A percentile compares a stretch with the other conserved stretches of the same genome.
phyloP scores from a whole-genome alignment of 1,140 invertebrate species.

The Drosophila virilis region DNA sequence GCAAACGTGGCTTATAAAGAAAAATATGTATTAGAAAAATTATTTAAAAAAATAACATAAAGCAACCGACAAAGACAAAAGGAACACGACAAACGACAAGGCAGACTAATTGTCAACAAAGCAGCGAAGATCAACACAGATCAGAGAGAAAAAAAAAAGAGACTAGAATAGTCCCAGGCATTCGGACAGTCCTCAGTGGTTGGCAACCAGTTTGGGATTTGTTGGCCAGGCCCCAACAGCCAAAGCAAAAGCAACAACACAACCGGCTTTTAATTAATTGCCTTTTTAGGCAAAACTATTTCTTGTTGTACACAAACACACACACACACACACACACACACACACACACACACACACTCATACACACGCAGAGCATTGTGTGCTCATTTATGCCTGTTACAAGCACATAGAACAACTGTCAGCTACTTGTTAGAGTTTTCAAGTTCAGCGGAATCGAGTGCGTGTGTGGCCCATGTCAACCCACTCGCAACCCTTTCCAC shows the following conservation, averaged over 20 bases:
- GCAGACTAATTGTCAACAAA: constrained; percentile 73
- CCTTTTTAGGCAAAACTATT: constrained; percentile 82
- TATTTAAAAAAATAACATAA: constrained; percentile 54
- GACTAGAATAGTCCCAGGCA: constrained; percentile 52
- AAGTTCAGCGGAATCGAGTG: constrained; percentile 72
- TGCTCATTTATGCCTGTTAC: constrained; percentile 44
- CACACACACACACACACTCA: constrained; percentile 16
- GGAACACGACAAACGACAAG: constrained; percentile 29
- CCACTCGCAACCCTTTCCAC: constrained; percentile 12
- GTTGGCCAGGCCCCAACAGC: constrained; percentile 17
- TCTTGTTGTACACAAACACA: constrained; percentile 57
- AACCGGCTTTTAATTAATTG: constrained; percentile 83
- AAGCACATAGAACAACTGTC: constrained; percentile 48
- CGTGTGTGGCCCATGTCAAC: constrained; percentile 56
- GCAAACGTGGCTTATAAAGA: constrained; percentile 26
- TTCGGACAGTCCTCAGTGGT: constrained; percentile 22
- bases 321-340: constrained; percentile 15
- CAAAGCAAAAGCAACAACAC: constrained; percentile 39
- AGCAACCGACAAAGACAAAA: constrained; percentile 45
- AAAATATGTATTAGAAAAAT: constrained; percentile 69
- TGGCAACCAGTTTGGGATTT: constrained; percentile 66
- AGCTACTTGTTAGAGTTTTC: constrained; percentile 52
- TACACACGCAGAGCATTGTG: constrained; percentile 25
- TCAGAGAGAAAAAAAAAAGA: constrained; percentile 42
- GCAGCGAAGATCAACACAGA: constrained; percentile 39